phyloP scores from a whole-genome alignment of 2,113 vertebrate species.

The Nyctibius bracteatus region DNA sequence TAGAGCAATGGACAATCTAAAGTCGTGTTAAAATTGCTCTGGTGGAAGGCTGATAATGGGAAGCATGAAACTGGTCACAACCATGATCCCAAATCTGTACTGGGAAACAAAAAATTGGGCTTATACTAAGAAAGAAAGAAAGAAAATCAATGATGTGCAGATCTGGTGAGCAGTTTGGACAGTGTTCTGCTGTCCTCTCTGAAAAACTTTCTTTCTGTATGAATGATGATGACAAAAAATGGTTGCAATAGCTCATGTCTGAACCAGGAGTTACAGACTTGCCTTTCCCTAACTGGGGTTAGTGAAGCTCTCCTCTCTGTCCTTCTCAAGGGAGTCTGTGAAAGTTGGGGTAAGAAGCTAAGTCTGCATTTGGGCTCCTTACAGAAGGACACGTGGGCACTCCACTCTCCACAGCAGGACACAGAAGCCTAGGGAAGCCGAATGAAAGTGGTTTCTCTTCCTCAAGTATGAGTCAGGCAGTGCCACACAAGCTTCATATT shows the following conservation, averaged over 20 bases:
- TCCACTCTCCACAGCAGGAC: background rate
- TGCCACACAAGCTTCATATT: background rate
- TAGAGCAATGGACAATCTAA: background rate
- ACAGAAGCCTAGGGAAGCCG: background rate
- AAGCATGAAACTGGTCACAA: background rate
- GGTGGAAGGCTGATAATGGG: background rate
- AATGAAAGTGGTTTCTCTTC: background rate
- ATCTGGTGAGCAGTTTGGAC: background rate
- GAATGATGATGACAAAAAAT: background rate
- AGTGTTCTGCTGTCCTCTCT: background rate
- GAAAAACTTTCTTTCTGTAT: background rate
- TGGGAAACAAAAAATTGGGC: background rate
- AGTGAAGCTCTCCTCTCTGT: background rate
- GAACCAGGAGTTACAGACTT: background rate
- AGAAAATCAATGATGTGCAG: background rate
- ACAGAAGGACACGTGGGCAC: background rate
- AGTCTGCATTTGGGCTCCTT: background rate
- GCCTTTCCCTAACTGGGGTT: background rate
- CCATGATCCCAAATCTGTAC: background rate
- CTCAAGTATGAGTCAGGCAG: background rate
- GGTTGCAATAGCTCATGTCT: background rate
- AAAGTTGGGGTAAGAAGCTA: background rate
- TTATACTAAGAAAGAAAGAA: background rate
- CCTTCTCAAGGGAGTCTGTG: background rate
- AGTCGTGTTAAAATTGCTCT: background rate